Evolutionary conservation across 1,140 invertebrate genomes (phyloP), one percentile per base, ranked within the genome.

Genomic region (Diabrotica undecimpunctata): DNA sequence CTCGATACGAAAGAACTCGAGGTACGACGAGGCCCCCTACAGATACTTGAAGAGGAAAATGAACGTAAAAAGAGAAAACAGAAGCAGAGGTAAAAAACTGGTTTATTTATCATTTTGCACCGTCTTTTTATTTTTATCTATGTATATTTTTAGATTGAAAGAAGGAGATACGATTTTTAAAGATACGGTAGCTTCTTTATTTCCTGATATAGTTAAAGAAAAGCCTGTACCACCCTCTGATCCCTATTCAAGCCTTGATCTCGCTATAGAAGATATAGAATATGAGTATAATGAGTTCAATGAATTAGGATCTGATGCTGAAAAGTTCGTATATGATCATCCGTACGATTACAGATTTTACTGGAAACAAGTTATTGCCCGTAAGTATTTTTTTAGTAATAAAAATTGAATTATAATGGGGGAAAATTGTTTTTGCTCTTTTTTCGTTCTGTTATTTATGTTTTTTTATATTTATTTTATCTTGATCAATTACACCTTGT

Each of bases 1-100:
- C 60, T 83, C 5, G 72, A 79, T 14, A 76, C 77, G n/a, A 78
- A 82, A 54, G 75, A 79, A n/a, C 65, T 84, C 8, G 74, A 82
- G 38, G 79, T 65, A 37, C 75, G 79, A 50, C 74, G 78, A 37
- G 76, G 74, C 10, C 82, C 82, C 2, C 51, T 83, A 51, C 62
- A 79, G 11, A 78, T 75, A 62, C 64, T 82, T 36, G 76, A 80
- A 14, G 71, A 77, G 53, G 80, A 82, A 37, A 77, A 75, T 2
- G 69, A 70, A 10, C 70, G 66, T 25, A 83, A 81, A 46, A 78
- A 78, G 12, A 61, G 71, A 37, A 79, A 78, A 63, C 74, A 77
- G 53, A 73, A 74, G 61, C 66, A 70, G 41, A 72, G 68, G 56
- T 68, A 60, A 59, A 25, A 25, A 1, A 25, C 25, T 25, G 4